A percentile compares a stretch with the other conserved stretches of the same genome.
Conservation (phyloP, 2,888 invertebrate species). For the Morinoia aosen region DNA sequence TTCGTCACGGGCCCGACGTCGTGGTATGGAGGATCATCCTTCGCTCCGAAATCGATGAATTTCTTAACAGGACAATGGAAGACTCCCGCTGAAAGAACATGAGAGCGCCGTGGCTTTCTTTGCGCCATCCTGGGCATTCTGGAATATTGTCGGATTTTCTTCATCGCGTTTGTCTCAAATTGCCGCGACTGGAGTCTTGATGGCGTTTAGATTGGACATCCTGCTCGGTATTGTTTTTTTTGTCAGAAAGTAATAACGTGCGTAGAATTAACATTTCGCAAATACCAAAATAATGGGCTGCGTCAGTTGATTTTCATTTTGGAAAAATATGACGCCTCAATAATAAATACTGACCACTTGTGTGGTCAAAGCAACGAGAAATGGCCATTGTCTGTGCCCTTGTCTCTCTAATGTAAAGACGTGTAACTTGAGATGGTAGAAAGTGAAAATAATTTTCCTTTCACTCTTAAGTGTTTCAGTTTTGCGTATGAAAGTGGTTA, state of each 20-base stretch:
- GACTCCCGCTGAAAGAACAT: not conserved
- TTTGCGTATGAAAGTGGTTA: no score
- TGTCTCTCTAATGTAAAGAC: not conserved
- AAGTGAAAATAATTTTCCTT: not conserved
- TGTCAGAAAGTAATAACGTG: no score
- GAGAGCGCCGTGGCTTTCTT: not conserved
- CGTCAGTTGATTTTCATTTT: not conserved
- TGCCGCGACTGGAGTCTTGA: not conserved
- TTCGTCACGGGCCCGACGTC: slow-evolving; percentile 21
- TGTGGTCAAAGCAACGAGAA: not conserved
- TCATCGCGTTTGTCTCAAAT: not conserved
- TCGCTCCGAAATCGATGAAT: not conserved
- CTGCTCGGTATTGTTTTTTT: not conserved
- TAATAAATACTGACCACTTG: not conserved
- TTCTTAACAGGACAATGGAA: slow-evolving; percentile 17
- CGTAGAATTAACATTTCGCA: no score
- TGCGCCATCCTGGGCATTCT: not conserved
- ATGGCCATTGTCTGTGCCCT: not conserved
- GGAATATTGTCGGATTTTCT: not conserved
- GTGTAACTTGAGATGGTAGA: not conserved
- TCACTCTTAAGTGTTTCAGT: not conserved
- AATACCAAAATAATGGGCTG: not conserved
- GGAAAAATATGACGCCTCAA: not conserved
- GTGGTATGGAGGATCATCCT: slow-evolving; percentile 25
- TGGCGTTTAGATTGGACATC: not conserved